Base-by-base conservation (phyloP, 1,140 invertebrate genomes). In the Drosophila azteca region DNA sequence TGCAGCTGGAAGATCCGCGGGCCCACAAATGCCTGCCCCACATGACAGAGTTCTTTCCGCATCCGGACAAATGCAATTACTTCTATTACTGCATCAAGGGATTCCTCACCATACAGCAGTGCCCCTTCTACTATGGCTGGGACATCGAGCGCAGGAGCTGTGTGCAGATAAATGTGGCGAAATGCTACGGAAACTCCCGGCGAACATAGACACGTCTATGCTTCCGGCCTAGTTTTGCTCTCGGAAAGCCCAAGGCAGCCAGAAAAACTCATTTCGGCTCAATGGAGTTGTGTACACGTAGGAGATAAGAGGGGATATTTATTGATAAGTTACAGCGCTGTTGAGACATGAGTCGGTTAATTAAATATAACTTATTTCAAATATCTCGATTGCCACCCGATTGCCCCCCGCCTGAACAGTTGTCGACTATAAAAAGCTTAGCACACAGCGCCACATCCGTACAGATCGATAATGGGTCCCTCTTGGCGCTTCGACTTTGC, bases 51-150 rank as follows among this genome's bases (percentile, higher is more conserved):
- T 91, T 90, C 70, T 91, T 90, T 62, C 88, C 90, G 3, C 90
- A 91, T 75, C 73, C 82, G 46, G 67, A 74, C 6, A 91, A 91
- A 4, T 91, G 90, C 66, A 91, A 90, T 31, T 91, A 91, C 31
- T 91, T 90, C 65, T 90, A 90, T 44, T 90, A 91, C 35, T 91
- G 90, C 75, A 88, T 91, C 46, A 91, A 88, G 51, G 90, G 90
- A 0, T 91, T 77, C 43, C 63, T 90, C 13, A 91, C 90, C 1
- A 44, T 91, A 13, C 90, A 91, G 43, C 90, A 91, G 53, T 91
- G 90, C 43, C 90, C 90, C 49, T 91, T 91, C 60, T 79, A 84
- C 35, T 91, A 91, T 31, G 88, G 88, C 20, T 91, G 90, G 90
- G 90, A 91, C 51, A 75, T 79, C 9, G 90, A 90, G 24, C 52